Percentiles rank a stretch among this genome's conserved stretches.
These are phyloP conservation scores for Eidolon dupreanum DNA, from an alignment of 2,797 vertebrate genomes.

Conservation along the genomic window DNA sequence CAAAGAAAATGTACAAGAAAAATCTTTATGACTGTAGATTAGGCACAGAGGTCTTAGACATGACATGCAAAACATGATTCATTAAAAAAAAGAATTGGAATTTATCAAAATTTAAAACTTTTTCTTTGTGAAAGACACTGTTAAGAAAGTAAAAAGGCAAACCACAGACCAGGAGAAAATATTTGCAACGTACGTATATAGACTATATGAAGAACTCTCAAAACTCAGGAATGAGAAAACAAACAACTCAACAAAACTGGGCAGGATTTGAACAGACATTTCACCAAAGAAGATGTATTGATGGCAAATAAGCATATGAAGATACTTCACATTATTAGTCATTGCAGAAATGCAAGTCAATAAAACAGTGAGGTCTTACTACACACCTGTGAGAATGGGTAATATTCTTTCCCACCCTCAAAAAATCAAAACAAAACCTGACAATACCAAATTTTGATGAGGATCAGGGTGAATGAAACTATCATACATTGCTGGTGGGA, in stretches of 20 bases:
- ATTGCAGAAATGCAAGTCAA: neutral
- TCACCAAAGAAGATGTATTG: neutral
- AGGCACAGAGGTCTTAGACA: neutral
- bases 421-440: neutral
- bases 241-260: neutral
- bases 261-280: neutral
- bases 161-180: neutral
- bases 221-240: neutral
- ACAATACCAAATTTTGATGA: neutral
- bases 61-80: neutral
- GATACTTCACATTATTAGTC: neutral
- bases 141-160: neutral
- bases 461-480: neutral
- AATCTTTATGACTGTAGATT: neutral
- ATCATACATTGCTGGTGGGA: neutral
- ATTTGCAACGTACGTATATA: neutral
- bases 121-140: neutral
- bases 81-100: neutral
- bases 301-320: neutral
- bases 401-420: too few species aligned
- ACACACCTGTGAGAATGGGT: neutral
- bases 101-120: neutral
- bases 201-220: neutral
- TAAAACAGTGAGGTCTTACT: neutral
- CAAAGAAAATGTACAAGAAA: neutral